phyloP scores from a whole-genome alignment of 2,888 invertebrate species.

The Formica aserva region DNA sequence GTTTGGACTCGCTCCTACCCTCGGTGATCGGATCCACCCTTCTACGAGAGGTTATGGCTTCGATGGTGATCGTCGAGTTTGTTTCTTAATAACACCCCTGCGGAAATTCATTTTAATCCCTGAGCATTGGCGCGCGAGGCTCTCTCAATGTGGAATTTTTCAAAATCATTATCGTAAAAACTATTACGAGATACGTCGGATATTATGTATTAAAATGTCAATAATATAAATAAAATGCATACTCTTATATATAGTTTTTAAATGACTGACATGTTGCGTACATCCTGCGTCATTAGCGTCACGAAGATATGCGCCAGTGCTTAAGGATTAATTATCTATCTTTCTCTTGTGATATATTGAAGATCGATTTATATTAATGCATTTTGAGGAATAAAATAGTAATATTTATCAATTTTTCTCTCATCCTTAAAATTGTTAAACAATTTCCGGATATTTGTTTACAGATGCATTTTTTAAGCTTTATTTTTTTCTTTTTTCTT shows the following conservation, averaged over 20 bases:
- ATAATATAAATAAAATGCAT: not conserved
- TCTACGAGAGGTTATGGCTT: not conserved
- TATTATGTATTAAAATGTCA: not conserved
- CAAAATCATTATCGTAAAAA: not conserved
- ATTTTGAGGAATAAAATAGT: not conserved
- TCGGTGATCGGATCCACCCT: conserved; percentile 37
- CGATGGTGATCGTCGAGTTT: not conserved
- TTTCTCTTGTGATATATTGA: not conserved
- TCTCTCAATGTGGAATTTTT: not conserved
- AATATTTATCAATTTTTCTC: not conserved
- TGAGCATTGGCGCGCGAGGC: not conserved
- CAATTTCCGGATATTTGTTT: not conserved
- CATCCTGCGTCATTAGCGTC: not conserved
- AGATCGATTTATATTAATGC: not conserved
- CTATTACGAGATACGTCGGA: not conserved
- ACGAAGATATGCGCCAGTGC: not conserved
- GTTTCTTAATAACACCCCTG: not conserved
- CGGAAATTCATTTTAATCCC: not conserved
- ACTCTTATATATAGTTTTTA: not conserved
- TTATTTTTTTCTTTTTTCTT: not conserved
- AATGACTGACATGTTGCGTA: not conserved
- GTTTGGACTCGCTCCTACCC: conserved; percentile 37
- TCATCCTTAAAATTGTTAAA: not conserved
- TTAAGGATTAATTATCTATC: not conserved
- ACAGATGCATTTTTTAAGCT: not conserved